Conservation (phyloP, 2,113 vertebrate species). For the Hippocampus guttulatus region DNA sequence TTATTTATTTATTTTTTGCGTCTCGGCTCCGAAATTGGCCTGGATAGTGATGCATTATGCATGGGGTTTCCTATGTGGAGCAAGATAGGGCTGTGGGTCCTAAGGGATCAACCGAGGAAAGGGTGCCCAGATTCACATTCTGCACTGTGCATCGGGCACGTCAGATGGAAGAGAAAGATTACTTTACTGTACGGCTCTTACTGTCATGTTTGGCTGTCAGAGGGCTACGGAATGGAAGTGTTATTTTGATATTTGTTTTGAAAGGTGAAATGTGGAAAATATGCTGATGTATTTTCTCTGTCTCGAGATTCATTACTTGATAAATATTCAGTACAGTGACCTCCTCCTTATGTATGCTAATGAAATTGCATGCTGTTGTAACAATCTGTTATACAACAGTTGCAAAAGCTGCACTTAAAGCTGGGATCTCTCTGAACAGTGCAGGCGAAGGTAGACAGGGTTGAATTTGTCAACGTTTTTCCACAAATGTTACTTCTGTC, state of each 20-base stretch:
- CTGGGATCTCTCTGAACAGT: no score
- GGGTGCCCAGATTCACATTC: slow-evolving; percentile 53
- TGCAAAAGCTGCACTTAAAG: neutral
- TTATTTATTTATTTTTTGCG: slow-evolving; percentile 26
- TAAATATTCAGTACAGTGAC: neutral
- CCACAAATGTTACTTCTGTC: no score
- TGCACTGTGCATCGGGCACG: slow-evolving; percentile 16
- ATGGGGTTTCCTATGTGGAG: slow-evolving; percentile 58
- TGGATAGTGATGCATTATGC: slow-evolving; percentile 61
- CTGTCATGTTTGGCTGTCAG: slow-evolving; percentile 10
- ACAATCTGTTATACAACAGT: neutral
- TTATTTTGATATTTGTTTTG: neutral
- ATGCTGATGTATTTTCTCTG: neutral
- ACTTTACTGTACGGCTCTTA: slow-evolving; percentile 4
- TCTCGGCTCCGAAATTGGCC: slow-evolving; percentile 55
- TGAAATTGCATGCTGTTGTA: neutral
- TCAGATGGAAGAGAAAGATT: slow-evolving; percentile 27
- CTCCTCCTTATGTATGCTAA: no score
- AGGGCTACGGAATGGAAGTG: neutral
- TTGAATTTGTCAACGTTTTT: no score
- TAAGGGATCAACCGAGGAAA: slow-evolving; percentile 49
- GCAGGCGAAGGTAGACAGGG: no score
- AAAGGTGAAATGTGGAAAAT: neutral
- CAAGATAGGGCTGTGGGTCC: slow-evolving; percentile 58
- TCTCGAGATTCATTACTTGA: neutral